Evolutionary conservation across 2,797 vertebrate species (phyloP).

Genomic region (Mormyrops boulengeri): DNA sequence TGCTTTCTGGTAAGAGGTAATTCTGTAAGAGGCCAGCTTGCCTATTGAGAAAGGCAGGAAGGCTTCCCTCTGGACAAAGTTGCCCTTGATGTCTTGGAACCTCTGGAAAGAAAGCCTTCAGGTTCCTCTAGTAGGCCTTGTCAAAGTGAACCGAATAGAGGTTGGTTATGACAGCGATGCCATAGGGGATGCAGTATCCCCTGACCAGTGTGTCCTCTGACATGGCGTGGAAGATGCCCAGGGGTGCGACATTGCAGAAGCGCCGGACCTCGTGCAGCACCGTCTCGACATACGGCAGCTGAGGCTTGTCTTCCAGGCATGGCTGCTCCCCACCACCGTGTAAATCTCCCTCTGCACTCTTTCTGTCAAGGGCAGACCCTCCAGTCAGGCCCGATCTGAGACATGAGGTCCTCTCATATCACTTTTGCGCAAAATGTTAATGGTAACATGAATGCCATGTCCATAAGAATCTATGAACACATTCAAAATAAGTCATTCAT

Average conservation of each 20-base stretch:
- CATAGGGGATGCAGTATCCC: slow-evolving; percentile 83
- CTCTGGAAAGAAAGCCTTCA: slow-evolving; percentile 84
- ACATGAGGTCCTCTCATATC: no score
- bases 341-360: slow-evolving; percentile 88
- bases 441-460: no score
- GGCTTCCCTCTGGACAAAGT: slow-evolving; percentile 81
- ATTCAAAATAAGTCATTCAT: not conserved
- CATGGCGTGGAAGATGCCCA: slow-evolving; percentile 91
- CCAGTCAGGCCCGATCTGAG: no score
- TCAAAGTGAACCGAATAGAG: slow-evolving; percentile 95
- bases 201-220: slow-evolving; percentile 81
- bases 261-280: slow-evolving; percentile 88
- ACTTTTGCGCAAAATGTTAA: no score
- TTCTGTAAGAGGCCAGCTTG: slow-evolving; percentile 47
- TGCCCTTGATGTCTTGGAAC: slow-evolving; percentile 74
- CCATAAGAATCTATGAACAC: no score
- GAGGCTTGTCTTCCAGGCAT: slow-evolving; percentile 73
- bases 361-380: slow-evolving; percentile 56
- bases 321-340: slow-evolving; percentile 69
- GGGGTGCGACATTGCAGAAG: slow-evolving; percentile 86
- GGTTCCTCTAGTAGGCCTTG: slow-evolving; percentile 89
- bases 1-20: not conserved
- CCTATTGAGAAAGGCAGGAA: slow-evolving; percentile 91
- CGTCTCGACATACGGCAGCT: slow-evolving; percentile 88
- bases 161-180: slow-evolving; percentile 94